A percentile compares a stretch with the other conserved stretches of the same genome.
Evolutionary conservation across 1,140 invertebrate species (phyloP).

Genomic region (Drosophila busckii): DNA sequence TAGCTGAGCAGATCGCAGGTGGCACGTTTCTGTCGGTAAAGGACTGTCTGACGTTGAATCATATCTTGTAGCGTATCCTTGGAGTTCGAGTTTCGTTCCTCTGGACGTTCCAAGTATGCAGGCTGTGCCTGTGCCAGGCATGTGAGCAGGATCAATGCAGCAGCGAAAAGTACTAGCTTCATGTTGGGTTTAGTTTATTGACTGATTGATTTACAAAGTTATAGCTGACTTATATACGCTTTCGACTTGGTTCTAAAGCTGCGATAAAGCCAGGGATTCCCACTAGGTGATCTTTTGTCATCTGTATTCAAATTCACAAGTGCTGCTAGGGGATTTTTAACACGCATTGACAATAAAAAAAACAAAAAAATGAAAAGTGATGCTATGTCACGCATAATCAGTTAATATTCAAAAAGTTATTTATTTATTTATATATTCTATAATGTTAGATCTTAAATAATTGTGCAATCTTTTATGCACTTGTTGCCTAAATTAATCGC

Average conservation of each 20-base stretch:
- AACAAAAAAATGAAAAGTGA: no score
- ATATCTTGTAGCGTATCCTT: neutral
- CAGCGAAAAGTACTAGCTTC: constrained; percentile 33
- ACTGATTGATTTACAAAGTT: neutral
- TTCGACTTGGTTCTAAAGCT: neutral
- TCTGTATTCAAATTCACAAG: no score
- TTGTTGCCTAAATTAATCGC: no score
- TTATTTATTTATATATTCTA: no score
- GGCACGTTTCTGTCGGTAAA: constrained; percentile 62
- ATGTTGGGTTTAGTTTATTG: constrained; percentile 20
- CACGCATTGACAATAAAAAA: no score
- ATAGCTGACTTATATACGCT: constrained; percentile 30
- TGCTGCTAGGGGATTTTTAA: no score
- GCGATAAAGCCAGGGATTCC: constrained; percentile 27
- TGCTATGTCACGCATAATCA: no score
- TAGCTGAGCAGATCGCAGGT: constrained; percentile 59
- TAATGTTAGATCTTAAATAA: no score
- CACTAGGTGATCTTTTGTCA: constrained; percentile 19
- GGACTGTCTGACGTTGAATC: constrained; percentile 1
- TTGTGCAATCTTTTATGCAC: no score
- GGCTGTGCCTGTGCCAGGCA: constrained; percentile 31
- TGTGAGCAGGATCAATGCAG: constrained; percentile 10
- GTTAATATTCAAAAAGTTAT: no score
- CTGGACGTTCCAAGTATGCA: constrained; percentile 2
- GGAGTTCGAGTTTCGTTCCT: neutral